Evolutionary conservation across 2,113 vertebrate genomes (phyloP), one percentile per base, ranked within the genome.

Genomic region (Etheostoma spectabile): DNA sequence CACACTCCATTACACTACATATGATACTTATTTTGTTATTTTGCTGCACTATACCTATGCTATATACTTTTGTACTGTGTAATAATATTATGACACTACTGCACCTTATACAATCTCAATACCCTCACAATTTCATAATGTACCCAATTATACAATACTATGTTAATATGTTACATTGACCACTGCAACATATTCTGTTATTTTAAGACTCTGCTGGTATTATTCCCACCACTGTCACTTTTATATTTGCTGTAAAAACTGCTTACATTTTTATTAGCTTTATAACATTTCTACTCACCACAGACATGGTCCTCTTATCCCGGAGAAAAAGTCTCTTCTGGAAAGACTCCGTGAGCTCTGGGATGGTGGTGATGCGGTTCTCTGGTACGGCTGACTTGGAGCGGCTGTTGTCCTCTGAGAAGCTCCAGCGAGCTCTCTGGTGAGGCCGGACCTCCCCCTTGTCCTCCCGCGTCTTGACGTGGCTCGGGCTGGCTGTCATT

Each of bases 271-370:
- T 0, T 8, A 19, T 22, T 16, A 11, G 60, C 35, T 16, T 52
- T 16, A 49, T 6, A 11, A 2, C 2, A 2, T 30, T 30, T 15
- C 4, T 18, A 3, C 96, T 86, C 94, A 97, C 97, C 96, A 93
- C 80, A 83, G 97, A 95, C 76, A 91, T 35, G 2, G 91, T 88
- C 68, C 92, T 93, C 81, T 95, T 92, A 33, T 92, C 95, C 80
- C 89, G 91, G 49, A 97, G 94, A 67, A 55, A 91, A 22, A 98
- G 86, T 56, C 95, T 95, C 81, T 89, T 96, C 71, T 96, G 95
- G 74, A 96, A 96, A 3, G 96, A 95, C 83, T 96, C 96, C 0
- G 95, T 92, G 85, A 97, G 94, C 88, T 96, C 95, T 11, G 95
- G 96, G 83, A 96, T 94, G 67, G 96, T 95, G 87, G 92, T 90